These are phyloP conservation scores for Pseudochaenichthys georgianus DNA, from an alignment of 2,797 vertebrate genomes.

Conservation along the genomic window DNA sequence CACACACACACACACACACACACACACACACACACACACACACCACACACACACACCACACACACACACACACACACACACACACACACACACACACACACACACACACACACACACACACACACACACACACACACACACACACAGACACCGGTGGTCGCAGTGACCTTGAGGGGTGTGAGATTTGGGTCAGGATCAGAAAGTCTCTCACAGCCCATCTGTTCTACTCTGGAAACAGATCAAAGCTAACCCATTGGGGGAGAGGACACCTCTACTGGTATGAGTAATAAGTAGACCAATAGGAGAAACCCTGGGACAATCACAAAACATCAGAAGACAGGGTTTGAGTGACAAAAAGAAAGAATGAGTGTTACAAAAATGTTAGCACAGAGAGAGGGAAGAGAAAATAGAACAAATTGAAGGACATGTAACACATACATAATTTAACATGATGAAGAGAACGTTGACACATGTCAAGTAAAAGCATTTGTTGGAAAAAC, in stretches of 20 bases:
- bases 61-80: too few species aligned
- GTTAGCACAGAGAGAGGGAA: not conserved
- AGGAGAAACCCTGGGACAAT: not conserved
- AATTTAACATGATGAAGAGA: not conserved
- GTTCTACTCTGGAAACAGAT: slow-evolving; percentile 38
- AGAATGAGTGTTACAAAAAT: not conserved
- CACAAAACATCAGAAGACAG: not conserved
- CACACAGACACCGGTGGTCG: slow-evolving; percentile 8
- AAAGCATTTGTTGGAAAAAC: not conserved
- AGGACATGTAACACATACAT: not conserved
- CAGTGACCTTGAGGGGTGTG: slow-evolving; percentile 53
- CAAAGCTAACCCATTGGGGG: slow-evolving; percentile 20
- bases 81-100: too few species aligned
- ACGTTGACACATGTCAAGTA: not conserved
- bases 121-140: slow-evolving; percentile 19
- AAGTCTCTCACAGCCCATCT: slow-evolving; percentile 56
- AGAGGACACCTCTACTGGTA: slow-evolving; percentile 25
- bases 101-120: slow-evolving; percentile 17
- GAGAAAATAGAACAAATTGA: not conserved
- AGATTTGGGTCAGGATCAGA: slow-evolving; percentile 53
- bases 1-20: slow-evolving; percentile 13
- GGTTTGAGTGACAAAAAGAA: slow-evolving; percentile 16
- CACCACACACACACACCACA: too few species aligned
- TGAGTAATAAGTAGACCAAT: slow-evolving; percentile 5
- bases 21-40: slow-evolving; percentile 14